Conservation (phyloP, 2,888 invertebrate genomes). For the Melitaea athalia region DNA sequence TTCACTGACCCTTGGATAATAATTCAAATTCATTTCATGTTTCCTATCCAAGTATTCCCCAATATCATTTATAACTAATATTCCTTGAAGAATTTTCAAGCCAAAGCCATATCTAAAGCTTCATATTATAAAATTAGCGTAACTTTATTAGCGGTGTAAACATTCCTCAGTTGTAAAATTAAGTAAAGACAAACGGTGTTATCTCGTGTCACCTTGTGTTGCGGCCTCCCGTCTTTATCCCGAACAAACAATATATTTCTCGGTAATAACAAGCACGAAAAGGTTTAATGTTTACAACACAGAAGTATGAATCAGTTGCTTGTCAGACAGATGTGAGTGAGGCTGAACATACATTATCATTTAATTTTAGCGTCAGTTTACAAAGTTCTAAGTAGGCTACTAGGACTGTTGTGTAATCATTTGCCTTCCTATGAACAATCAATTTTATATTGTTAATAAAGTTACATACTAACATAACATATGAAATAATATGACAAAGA, state of each 20-base stretch:
- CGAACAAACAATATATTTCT: background rate
- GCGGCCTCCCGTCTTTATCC: background rate
- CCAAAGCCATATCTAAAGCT: too few relatives aligned
- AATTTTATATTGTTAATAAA: too few relatives aligned
- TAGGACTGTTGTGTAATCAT: background rate
- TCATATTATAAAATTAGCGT: too few relatives aligned
- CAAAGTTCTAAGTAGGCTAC: too few relatives aligned
- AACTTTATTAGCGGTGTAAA: background rate
- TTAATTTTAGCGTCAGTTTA: too few relatives aligned
- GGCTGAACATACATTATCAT: background rate
- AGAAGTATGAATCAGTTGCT: slow-evolving; percentile 2
- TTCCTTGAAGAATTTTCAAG: too few relatives aligned
- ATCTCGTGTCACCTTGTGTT: slow-evolving; percentile 7
- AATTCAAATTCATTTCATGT: too few relatives aligned
- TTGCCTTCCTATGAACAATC: too few relatives aligned
- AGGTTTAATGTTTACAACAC: background rate
- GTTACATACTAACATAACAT: too few relatives aligned
- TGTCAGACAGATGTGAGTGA: background rate
- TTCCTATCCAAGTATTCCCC: too few relatives aligned
- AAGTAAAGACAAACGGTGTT: background rate
- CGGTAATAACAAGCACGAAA: background rate
- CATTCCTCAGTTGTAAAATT: background rate
- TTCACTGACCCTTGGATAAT: slow-evolving; percentile 18
- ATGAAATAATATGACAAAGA: too few relatives aligned
- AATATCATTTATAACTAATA: too few relatives aligned